A percentile compares a stretch with the other conserved stretches of the same genome.
These are phyloP conservation scores for Apaloderma vittatum DNA, from an alignment of 2,113 vertebrate species.

Conservation along the genomic window DNA sequence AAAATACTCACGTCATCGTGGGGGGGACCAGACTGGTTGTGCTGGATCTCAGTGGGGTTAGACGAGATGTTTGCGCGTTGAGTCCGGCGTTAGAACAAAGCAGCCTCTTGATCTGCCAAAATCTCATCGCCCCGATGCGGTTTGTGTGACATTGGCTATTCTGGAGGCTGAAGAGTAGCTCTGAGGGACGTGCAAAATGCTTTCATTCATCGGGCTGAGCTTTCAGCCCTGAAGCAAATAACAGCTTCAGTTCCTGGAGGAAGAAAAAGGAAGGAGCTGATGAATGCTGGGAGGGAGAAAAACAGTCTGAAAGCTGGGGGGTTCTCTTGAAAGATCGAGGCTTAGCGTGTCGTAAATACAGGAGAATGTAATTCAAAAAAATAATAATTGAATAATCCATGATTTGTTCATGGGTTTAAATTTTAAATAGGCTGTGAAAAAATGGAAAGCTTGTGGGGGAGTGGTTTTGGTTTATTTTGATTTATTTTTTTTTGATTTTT, in stretches of 20 bases:
- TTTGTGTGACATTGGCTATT: neutral
- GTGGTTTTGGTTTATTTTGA: too few species aligned
- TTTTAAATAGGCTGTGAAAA: neutral
- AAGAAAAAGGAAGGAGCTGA: neutral
- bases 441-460: neutral
- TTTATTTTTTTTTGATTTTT: too few species aligned
- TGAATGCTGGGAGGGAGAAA: neutral
- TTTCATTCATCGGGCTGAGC: neutral
- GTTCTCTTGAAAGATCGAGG: neutral
- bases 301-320: neutral
- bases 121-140: neutral
- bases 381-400: accelerated
- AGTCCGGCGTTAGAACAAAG: neutral
- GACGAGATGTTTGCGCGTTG: neutral
- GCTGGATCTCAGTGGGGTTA: neutral
- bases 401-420: neutral
- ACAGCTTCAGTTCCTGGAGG: neutral
- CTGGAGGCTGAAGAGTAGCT: neutral
- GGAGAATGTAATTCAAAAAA: neutral
- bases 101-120: neutral
- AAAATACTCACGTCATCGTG: too few species aligned
- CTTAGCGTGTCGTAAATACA: neutral
- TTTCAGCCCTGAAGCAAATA: neutral
- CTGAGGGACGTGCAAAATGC: neutral
- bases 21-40: too few species aligned